Conservation (phyloP, 1,140 invertebrate species). For the Platyura marginata region DNA sequence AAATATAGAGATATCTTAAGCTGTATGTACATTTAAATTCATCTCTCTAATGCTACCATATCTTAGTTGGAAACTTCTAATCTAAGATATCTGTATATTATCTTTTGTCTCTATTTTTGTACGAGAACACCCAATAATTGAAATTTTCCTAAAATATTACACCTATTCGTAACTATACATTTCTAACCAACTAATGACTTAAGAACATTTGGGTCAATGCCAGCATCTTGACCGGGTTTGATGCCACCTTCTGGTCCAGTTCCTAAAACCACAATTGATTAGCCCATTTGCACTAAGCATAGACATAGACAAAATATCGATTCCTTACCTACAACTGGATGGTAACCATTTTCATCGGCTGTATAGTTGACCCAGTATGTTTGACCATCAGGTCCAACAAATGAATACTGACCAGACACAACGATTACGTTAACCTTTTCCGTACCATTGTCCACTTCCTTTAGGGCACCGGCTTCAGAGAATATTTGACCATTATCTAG, state of each 20-base stretch:
- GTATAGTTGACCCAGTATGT: constrained; percentile 4
- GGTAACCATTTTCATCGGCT: constrained; percentile 3
- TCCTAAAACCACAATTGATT: background rate
- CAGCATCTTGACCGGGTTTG: constrained; percentile 1
- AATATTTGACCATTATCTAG: constrained; percentile 2
- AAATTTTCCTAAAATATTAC: no score
- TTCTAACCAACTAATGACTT: constrained; percentile 4
- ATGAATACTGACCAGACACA: background rate
- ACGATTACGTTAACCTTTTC: constrained; percentile 1
- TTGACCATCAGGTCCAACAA: constrained; percentile 3
- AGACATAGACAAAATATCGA: background rate
- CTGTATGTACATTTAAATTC: no score
- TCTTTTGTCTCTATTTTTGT: no score
- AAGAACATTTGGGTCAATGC: constrained; percentile 1
- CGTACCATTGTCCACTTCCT: background rate
- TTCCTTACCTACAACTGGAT: background rate
- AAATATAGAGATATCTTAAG: no score
- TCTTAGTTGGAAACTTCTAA: no score
- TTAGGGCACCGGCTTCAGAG: constrained; percentile 1
- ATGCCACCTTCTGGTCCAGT: constrained; percentile 3
- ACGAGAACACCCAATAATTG: no score
- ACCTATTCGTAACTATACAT: no score
- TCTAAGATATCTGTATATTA: no score
- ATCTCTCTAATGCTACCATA: no score
- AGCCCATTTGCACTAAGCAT: background rate